Evolutionary conservation across 2,113 vertebrate species (phyloP), one percentile per base, ranked within the genome.

Genomic region (Ciconia maguari): DNA sequence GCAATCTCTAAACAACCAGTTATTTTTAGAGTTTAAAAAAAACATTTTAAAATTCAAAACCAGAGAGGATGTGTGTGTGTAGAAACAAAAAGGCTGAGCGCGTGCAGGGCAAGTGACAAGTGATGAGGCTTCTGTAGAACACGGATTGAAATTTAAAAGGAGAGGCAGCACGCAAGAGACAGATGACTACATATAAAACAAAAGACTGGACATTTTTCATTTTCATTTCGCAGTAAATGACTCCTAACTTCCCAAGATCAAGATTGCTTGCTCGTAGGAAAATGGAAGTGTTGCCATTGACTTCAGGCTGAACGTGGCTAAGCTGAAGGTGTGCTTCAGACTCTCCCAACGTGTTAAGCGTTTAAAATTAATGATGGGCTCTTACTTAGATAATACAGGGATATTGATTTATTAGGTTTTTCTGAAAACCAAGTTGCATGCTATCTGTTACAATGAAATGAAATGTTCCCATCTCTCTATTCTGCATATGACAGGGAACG

Each of bases 381-480:
- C 94, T 94, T 87, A 94, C 96, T 97, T 84, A 90, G 77, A 66
- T 95, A 97, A 97, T 81, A 94, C 42, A 68, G 55, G 46, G 82
- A 66, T 96, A 97, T 95, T 97, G 97, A 98, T 98, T 97, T 96
- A 97, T 96, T 95, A 97, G 97, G 81, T 58, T 92, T 75, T 77
- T 85, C 66, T 87, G 92, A 89, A 92, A 93, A 79, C 38, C 78
- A 70, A 85, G 86, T 58, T 87, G 78, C 86, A 88, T 17, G 38
- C 74, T 95, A 80, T 93, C 84, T 94, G 78, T 90, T 96, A 97
- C 27, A 38, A 74, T 25, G 84, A 95, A 95, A 96, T 93, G 70
- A 95, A 97, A 78, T 11, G 80, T 83, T 84, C 81, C 87, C 83
- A 64, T 92, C 90, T 96, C 93, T 94, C 89, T 95, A 66, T 80